These are phyloP conservation scores for Erpornis zantholeuca DNA, from an alignment of 2,113 vertebrate species.

Conservation along the genomic window DNA sequence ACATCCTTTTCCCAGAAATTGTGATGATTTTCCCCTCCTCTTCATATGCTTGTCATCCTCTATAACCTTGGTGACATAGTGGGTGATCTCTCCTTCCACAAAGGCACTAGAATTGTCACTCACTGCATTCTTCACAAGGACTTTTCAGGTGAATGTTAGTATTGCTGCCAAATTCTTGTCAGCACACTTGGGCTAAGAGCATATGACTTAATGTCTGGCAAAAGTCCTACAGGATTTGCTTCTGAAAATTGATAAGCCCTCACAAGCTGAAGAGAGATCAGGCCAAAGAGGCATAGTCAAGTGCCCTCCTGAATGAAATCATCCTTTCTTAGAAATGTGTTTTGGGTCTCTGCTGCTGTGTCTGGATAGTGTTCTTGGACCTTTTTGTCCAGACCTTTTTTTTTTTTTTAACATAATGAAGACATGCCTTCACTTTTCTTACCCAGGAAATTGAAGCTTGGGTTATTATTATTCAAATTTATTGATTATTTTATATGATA, in stretches of 20 bases:
- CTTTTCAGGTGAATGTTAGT: not conserved
- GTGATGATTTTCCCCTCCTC: accelerated
- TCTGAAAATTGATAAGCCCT: not conserved
- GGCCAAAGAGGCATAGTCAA: not conserved
- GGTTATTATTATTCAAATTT: too few species aligned
- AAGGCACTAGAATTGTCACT: not conserved
- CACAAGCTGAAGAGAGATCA: not conserved
- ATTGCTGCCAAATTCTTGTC: not conserved
- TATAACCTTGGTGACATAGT: not conserved
- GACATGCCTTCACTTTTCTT: not conserved
- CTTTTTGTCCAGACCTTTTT: not conserved
- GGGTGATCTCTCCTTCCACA: not conserved
- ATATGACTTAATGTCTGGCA: slow-evolving; percentile 1
- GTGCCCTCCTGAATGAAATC: not conserved
- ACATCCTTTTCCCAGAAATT: not conserved
- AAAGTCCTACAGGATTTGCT: not conserved
- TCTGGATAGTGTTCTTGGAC: not conserved
- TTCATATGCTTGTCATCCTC: not conserved
- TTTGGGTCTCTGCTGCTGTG: not conserved
- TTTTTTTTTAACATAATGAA: not conserved
- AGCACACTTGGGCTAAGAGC: not conserved
- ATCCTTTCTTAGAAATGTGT: not conserved
- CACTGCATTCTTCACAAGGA: not conserved
- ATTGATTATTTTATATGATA: too few species aligned
- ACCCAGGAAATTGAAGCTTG: not conserved